Evolutionary conservation across 2,888 invertebrate genomes (phyloP), one percentile per base, ranked within the genome.

Genomic region (Cotesia congregata): DNA sequence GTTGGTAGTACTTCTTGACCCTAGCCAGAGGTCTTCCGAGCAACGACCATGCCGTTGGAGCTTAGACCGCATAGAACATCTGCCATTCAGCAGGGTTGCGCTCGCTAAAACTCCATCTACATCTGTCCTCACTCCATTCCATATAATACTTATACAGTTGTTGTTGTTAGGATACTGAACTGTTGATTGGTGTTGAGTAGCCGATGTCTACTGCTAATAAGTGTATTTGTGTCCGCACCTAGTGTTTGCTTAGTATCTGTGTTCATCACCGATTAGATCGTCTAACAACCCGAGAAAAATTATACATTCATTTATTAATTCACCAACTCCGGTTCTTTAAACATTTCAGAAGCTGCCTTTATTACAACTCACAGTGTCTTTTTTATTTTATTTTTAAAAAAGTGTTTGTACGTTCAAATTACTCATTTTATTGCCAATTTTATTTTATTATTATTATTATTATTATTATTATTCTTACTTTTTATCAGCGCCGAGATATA

Each of bases 341-440:
- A 50, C 12, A 30, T 30, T 30, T 30, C 30, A 30, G 60, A 59
- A 59, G 2, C n/a, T 59, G n/a, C 60, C n/a, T 9, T n/a, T 9
- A 59, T 59, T 59, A 59, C 5, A 59, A n/a, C n/a, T 12, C 60
- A 59, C 60, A 59, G n/a, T 12, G 9, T 59, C 7, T 62, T 15
- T 62, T 62, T 62, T n/a, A 62, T 62, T 62, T 20, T 62, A n/a
- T 17, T 62, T 15, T n/a, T 59, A 59, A 59, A 9, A n/a, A 62
- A n/a, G 62, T 17, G 9, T 50, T 50, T 3, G 12, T 9, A 50
- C 50, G 50, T 50, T 30, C 2, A 30, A 30, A 30, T 30, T 30
- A 30, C 3, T 30, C 3, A 30, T 30, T 30, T 30, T 30, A 30
- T 30, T 30, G 30, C 30, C 30, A 30, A 3, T 30, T 30, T 30